These are phyloP conservation scores for Drosophila albomicans DNA, from an alignment of 1,140 invertebrate species.

Conservation along the genomic window DNA sequence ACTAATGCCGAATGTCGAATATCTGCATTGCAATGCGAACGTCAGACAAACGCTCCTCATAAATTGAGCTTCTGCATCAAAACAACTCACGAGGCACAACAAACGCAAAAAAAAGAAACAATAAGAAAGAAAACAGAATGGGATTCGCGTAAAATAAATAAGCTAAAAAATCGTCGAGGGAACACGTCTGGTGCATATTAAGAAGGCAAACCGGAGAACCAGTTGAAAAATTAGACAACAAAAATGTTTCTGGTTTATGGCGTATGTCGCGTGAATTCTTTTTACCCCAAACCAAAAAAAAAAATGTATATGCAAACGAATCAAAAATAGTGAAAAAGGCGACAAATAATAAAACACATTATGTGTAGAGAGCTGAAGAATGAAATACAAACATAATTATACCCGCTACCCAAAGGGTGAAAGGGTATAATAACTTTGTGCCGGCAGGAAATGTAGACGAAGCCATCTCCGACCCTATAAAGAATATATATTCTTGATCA, in stretches of 20 bases:
- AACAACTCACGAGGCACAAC: constrained; percentile 30
- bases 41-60: constrained; percentile 20
- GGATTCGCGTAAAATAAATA: constrained; percentile 25
- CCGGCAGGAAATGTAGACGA: too few species aligned
- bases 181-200: constrained; percentile 63
- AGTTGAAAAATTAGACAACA: constrained; percentile 74
- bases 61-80: constrained; percentile 44
- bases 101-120: constrained; percentile 23
- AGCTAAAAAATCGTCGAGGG: constrained; percentile 14
- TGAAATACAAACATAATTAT: too few species aligned
- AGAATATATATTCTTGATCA: too few species aligned
- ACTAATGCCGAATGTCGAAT: background rate
- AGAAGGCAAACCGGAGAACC: constrained; percentile 51
- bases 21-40: constrained; percentile 10
- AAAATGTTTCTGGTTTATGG: constrained; percentile 64
- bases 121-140: constrained; percentile 7
- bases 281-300: constrained; percentile 2
- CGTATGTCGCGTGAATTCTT: constrained; percentile 69
- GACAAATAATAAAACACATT: constrained; percentile 7
- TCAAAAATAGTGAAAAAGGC: constrained; percentile 6
- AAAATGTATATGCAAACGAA: constrained; percentile 9
- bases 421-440: too few species aligned
- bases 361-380: background rate
- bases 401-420: too few species aligned
- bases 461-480: too few species aligned